Conservation (phyloP, 35 echinoderm and acorn worm species). For the Heliocidaris tuberculata region DNA sequence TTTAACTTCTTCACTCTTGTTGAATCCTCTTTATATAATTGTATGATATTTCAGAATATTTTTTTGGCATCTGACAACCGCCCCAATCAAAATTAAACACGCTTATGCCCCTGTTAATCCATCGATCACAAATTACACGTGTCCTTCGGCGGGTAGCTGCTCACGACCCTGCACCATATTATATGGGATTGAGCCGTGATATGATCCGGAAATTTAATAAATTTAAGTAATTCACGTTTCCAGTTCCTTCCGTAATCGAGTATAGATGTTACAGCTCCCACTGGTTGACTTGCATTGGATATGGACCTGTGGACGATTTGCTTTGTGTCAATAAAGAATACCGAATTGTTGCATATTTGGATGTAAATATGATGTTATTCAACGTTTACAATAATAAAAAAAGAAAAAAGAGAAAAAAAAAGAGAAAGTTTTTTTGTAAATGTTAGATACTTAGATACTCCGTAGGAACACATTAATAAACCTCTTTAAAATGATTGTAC, state of each 20-base stretch:
- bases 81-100: background rate
- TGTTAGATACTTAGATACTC: too few species aligned
- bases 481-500: too few species aligned
- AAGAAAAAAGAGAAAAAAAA: too few species aligned
- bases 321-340: too few species aligned
- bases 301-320: background rate
- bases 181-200: background rate
- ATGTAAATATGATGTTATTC: too few species aligned
- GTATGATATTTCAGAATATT: too few species aligned
- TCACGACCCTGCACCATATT: background rate
- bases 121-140: background rate
- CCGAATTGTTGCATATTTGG: too few species aligned
- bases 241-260: background rate
- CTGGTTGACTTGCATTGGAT: background rate
- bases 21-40: too few species aligned
- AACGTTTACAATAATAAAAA: too few species aligned
- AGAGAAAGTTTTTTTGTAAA: too few species aligned
- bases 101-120: background rate
- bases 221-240: constrained; percentile 6
- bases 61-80: background rate
- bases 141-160: background rate
- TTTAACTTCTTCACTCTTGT: too few species aligned
- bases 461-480: too few species aligned
- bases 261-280: background rate
- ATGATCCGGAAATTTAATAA: constrained; percentile 12